Percentiles rank a stretch among this genome's conserved stretches.
phyloP scores from a whole-genome alignment of 2,113 vertebrate genomes.

The Poeciliopsis turrubarensis region DNA sequence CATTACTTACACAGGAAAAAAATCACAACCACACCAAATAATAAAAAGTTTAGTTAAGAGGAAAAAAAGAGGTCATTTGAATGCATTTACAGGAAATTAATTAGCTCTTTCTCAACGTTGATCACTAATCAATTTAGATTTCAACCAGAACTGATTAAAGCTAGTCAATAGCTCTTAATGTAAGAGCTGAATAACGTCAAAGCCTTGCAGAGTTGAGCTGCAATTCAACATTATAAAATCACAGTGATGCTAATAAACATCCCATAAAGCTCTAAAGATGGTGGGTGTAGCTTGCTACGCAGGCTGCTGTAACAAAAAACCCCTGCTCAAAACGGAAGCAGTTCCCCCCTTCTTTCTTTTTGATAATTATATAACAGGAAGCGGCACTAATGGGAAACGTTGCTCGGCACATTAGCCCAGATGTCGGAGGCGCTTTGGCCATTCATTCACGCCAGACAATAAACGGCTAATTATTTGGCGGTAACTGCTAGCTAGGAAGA shows the following conservation, averaged over 20 bases:
- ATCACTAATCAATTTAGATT: too few species aligned
- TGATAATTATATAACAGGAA: not conserved
- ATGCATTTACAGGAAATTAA: too few species aligned
- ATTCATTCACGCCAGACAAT: not conserved
- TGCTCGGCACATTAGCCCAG: not conserved
- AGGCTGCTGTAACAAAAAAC: not conserved
- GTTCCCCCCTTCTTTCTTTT: not conserved
- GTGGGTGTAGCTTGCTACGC: not conserved
- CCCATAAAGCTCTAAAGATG: not conserved
- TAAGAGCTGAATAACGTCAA: not conserved
- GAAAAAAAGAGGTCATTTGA: too few species aligned
- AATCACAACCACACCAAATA: too few species aligned
- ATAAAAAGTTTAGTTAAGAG: too few species aligned
- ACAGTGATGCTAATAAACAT: not conserved
- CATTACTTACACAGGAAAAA: too few species aligned
- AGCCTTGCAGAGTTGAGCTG: too few species aligned
- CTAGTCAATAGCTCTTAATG: not conserved
- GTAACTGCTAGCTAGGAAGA: conserved; percentile 45
- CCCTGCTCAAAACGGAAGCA: not conserved
- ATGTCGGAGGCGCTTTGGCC: not conserved
- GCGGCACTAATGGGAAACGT: not conserved
- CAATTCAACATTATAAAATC: too few species aligned
- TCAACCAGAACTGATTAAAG: too few species aligned
- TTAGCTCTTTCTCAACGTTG: too few species aligned
- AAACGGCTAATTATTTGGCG: conserved; percentile 59